Evolutionary conservation across 2,888 invertebrate species (phyloP).

Genomic region (Synergus umbraculus): DNA sequence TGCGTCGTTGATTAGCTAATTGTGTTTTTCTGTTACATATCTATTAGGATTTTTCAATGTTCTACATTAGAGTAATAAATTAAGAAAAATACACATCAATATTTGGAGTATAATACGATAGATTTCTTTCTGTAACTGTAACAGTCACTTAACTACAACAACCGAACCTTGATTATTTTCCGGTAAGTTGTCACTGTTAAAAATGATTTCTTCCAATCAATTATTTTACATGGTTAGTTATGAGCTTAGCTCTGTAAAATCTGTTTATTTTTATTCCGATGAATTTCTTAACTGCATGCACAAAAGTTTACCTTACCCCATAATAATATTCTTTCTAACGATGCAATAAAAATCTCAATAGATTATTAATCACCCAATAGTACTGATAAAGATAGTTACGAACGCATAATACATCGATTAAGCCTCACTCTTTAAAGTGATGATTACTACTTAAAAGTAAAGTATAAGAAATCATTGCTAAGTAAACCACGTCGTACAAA

Average conservation of each 20-base stretch:
- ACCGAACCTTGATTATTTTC: constrained; percentile 17
- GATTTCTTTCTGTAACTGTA: constrained; percentile 36
- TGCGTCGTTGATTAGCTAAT: constrained; percentile 41
- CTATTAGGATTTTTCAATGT: constrained; percentile 39
- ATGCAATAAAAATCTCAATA: constrained; percentile 57
- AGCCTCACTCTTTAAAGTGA: constrained; percentile 43
- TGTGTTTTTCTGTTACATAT: constrained; percentile 41
- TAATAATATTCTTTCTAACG: constrained; percentile 52
- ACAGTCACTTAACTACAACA: constrained; percentile 41
- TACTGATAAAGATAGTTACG: constrained; percentile 48
- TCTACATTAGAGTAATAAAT: constrained; percentile 51
- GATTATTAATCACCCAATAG: constrained; percentile 44
- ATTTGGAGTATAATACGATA: constrained; percentile 40
- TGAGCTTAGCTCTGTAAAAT: constrained; percentile 59
- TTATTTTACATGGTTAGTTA: constrained; percentile 53
- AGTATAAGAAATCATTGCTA: constrained; percentile 34
- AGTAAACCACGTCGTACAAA: constrained; percentile 30
- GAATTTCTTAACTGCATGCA: constrained; percentile 59
- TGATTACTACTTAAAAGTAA: constrained; percentile 26
- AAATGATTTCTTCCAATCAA: constrained; percentile 44
- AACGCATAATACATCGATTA: constrained; percentile 48
- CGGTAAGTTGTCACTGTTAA: constrained; percentile 19
- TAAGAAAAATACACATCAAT: constrained; percentile 50
- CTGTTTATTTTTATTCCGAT: constrained; percentile 50
- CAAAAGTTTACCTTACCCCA: constrained; percentile 56